phyloP scores from a whole-genome alignment of 2,113 vertebrate genomes.

The Ginglymostoma cirratum region DNA sequence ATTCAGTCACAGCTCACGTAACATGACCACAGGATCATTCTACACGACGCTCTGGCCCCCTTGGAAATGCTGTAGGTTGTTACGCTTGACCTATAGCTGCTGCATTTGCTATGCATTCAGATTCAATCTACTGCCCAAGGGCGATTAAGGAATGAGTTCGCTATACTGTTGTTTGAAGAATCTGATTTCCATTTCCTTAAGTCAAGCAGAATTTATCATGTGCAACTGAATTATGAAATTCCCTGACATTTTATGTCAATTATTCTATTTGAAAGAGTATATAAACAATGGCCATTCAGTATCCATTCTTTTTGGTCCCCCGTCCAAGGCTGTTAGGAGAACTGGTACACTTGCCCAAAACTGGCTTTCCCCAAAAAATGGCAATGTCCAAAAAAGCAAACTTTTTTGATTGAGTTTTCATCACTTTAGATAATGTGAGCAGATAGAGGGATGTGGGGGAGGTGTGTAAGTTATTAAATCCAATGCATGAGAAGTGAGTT shows the following conservation, averaged over 20 bases:
- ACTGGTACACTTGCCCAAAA: no score
- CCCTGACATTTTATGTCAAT: not conserved
- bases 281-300: not conserved
- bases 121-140: not conserved
- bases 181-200: not conserved
- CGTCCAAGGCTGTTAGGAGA: not conserved
- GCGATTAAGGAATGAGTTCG: not conserved
- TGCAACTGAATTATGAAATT: not conserved
- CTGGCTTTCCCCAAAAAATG: no score
- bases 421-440: no score
- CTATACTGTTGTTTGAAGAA: not conserved
- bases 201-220: constrained; percentile 6
- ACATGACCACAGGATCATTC: not conserved
- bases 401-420: no score
- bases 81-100: not conserved
- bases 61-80: not conserved
- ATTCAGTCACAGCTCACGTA: not conserved
- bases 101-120: not conserved
- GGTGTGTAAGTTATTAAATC: no score
- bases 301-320: not conserved
- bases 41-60: not conserved
- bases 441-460: no score
- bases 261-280: not conserved
- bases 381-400: no score
- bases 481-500: no score